Conservation (phyloP, 2,888 invertebrate genomes). For the Ochropleura leucogaster region DNA sequence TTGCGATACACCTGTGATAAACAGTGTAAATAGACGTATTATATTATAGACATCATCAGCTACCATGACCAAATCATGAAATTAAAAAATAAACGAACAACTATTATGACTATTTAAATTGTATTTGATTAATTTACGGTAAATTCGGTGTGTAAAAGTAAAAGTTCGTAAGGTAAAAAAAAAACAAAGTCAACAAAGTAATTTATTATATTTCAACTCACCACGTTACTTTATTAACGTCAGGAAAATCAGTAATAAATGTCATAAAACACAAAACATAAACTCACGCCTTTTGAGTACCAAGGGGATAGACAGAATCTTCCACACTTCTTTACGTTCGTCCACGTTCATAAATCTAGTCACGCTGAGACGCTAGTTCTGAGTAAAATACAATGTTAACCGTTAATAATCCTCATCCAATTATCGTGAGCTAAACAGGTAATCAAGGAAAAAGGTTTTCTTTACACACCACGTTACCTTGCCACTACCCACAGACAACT, state of each 20-base stretch:
- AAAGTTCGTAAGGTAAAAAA: background rate
- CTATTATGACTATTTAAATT: background rate
- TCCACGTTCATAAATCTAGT: too few relatives aligned
- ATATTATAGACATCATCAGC: background rate
- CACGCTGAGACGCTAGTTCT: too few relatives aligned
- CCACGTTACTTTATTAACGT: background rate
- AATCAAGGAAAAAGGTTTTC: slow-evolving; percentile 23
- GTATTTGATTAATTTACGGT: background rate
- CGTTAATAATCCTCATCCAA: slow-evolving; percentile 9
- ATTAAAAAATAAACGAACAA: background rate
- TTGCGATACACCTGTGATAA: too few relatives aligned
- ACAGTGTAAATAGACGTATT: background rate
- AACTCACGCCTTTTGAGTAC: too few relatives aligned
- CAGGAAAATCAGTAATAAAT: background rate
- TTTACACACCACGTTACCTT: background rate
- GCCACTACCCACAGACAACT: slow-evolving; percentile 8
- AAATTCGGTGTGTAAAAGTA: background rate
- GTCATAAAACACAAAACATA: slow-evolving; percentile 6
- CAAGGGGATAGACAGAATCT: too few relatives aligned
- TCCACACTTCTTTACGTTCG: too few relatives aligned
- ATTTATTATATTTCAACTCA: background rate
- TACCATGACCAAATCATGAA: background rate
- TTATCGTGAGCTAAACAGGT: slow-evolving; percentile 29
- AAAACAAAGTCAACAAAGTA: background rate
- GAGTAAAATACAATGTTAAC: background rate